Base-by-base conservation (phyloP, 2,888 invertebrate genomes). In the Tachina fera region DNA sequence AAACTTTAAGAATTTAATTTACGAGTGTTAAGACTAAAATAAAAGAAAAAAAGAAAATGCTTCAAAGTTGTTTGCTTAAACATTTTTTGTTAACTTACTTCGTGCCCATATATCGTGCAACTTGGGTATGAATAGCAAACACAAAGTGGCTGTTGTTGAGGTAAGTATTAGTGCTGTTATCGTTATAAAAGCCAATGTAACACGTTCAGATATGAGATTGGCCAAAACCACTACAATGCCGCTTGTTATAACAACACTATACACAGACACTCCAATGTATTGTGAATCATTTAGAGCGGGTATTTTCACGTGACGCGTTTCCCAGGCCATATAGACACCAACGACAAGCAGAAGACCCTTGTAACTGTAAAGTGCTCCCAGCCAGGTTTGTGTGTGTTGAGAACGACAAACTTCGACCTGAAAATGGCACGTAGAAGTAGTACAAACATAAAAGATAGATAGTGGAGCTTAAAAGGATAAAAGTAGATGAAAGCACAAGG, bases 281-380 rank as follows among this genome's bases (percentile, higher is more conserved):
- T 97, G 97, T 8, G 98, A 98, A 93, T 98, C 98, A 93, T 98
- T 98, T 41, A 98, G 93, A 0, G 97, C 97, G 14, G 97, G 96
- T 89, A 98, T 97, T 93, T 98, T 97, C 39, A 98, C 97, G 92
- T 97, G 96, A 72, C 97, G 95, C 11, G 98, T 98, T 93, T 98
- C 97, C 98, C 98, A 98, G 0, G 98, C 98, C 98, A 98, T 98
- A 93, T 97, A 98, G 5, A 97, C 96, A 0, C 98, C 98, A 84
- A 98, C 97, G 45, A 97, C 95, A 16, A 98, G 94, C 19, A 98
- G 94, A 0, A 98, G 94, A 1, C 97, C 97, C 92, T 98, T 98
- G 94, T 98, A 98, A 10, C 96, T 96, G 92, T 98, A 98, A 13
- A 98, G 95, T 0, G 96, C 96, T 68, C 97, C 96, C n/a, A 97